Base-by-base conservation (phyloP, 2,888 invertebrate genomes). In the Priocnemis perturbator region DNA sequence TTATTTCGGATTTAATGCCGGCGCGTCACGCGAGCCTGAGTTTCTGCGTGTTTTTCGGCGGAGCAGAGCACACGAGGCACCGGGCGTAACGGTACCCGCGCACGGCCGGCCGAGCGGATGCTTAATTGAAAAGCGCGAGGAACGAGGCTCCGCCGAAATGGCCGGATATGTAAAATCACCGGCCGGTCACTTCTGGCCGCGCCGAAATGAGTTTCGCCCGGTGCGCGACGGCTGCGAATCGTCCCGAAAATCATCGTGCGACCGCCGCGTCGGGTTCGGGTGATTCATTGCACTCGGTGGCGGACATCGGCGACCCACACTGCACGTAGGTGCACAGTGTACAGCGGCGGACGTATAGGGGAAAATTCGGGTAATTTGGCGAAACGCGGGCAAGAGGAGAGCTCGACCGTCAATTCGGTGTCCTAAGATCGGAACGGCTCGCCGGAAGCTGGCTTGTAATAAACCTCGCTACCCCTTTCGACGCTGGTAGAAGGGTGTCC, bases 21-120 rank as follows among this genome's bases (percentile, higher is more conserved):
- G 66, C 61, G 7, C 68, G 83, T 82, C 84, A 83, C 83, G 84
- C 83, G 76, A 84, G 68, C 63, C 63, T 60, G 64, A 72, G 57
- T 48, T 47, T 19, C 30, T 5, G 26, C 26, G 64, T 57, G 57
- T 50, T 56, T 64, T 57, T 44, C 57, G 61, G 52, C 14, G n/a
- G 21, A 44, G 52, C 17, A 21, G 60, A 50, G 15, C 4, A 47
- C 4, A 7, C 60, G 48, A 58, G 58, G 5, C 21, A 5, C 14
- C 44, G 44, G 47, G 19, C 15, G 64, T 57, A 64, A 64, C 64
- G 64, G 64, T 57, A 64, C 57, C 17, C 50, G 64, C 17, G 17
- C 50, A 37, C 50, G 50, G 50, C 9, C 50, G 50, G 3, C 17
- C 64, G 57, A 64, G 50, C 64, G 64, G 64, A 11, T 64, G 56